A percentile compares a stretch with the other conserved stretches of the same genome.
phyloP scores from a whole-genome alignment of 2,797 vertebrate genomes.

The Threskiornis aethiopicus region DNA sequence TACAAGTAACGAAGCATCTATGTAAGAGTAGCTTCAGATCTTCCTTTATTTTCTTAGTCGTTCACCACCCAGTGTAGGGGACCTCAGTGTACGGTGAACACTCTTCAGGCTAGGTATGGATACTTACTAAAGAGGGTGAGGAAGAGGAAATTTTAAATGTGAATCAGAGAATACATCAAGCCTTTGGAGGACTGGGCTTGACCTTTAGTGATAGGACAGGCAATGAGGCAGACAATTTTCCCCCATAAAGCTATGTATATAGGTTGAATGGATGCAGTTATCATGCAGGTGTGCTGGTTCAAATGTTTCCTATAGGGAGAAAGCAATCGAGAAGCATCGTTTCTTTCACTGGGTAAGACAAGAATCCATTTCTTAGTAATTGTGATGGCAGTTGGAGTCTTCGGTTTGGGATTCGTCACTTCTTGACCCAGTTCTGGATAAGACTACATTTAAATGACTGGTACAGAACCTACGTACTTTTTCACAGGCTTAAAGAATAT shows the following conservation, averaged over 20 bases:
- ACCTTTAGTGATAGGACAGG: not conserved
- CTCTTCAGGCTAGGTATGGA: not conserved
- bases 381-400: not conserved
- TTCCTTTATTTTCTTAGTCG: not conserved
- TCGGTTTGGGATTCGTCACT: not conserved
- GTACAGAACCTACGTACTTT: not conserved
- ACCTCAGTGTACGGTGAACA: not conserved
- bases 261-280: not conserved
- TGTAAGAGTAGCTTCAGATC: not conserved
- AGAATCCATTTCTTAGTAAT: not conserved
- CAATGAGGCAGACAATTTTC: not conserved
- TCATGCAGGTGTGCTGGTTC: not conserved
- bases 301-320: not conserved
- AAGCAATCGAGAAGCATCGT: not conserved
- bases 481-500: not conserved
- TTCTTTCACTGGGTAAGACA: not conserved
- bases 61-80: not conserved
- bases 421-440: not conserved
- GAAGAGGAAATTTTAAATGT: not conserved
- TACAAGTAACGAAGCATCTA: not conserved
- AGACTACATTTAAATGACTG: not conserved
- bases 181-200: not conserved
- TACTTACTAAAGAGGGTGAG: not conserved
- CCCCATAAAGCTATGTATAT: not conserved
- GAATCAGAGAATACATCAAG: not conserved